Evolutionary conservation across 2,888 invertebrate genomes (phyloP), one percentile per base, ranked within the genome.

Genomic region (Xestia xanthographa): DNA sequence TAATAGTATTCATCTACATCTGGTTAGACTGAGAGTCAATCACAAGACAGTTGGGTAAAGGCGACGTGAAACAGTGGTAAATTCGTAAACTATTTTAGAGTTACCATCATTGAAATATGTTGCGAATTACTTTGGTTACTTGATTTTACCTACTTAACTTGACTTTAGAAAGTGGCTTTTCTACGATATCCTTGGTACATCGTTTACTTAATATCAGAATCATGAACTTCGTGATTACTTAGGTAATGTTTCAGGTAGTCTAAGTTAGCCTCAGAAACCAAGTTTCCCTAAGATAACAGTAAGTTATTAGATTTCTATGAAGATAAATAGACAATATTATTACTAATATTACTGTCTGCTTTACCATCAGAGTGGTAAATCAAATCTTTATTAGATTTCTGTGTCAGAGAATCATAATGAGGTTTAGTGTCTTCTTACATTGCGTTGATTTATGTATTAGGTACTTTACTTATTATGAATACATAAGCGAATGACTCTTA

Each of bases 311-410:
- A 38, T 22, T 56, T 20, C 26, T n/a, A 76, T 22, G 56, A 48
- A 43, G 41, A 78, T 78, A 45, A 58, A 78, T 66, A 58, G 34
- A 34, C 34, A 66, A 45, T 68, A 60, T 65, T 79, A 66, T 22
- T 41, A 6, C 14, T 5, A 38, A 45, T 11, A 29, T 62, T 3
- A 80, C 5, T 34, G 73, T 75, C 75, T 48, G 45, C 14, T n/a
- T 14, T 14, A 41, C 11, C n/a, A 58, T 78, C 26, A 5, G 5
- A 68, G 22, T 22, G 43, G 38, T 71, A 45, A 68, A 76, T 81
- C 67, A 76, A 38, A 41, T 60, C n/a, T 63, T 70, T 74, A 80
- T 75, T 69, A 56, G 38, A 62, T 62, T 75, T 41, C 58, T 75
- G 50, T 53, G 56, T 34, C 63, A 73, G 34, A 53, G 74, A 66